Evolutionary conservation across 2,797 vertebrate genomes (phyloP).

Genomic region (Steatocranus sp.): DNA sequence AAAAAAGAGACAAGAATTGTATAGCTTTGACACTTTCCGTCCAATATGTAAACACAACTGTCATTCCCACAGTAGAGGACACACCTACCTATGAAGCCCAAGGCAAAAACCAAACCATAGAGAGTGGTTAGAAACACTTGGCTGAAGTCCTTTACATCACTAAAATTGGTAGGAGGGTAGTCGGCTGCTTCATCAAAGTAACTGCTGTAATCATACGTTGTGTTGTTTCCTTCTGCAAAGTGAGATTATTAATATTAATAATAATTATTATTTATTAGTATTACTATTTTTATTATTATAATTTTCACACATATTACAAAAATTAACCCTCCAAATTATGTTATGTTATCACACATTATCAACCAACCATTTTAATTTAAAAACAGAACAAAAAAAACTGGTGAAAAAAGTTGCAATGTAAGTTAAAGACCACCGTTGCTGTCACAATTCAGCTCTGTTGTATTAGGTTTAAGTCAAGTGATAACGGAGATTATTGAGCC

Average conservation of each 20-base stretch:
- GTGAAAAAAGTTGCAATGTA: background rate
- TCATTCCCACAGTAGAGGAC: background rate
- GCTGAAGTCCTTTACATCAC: conserved; percentile 53
- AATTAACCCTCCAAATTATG: background rate
- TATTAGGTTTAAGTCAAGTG: background rate
- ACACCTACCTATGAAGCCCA: conserved; percentile 76
- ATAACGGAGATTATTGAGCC: background rate
- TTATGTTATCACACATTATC: background rate
- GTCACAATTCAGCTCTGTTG: background rate
- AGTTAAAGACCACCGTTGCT: background rate
- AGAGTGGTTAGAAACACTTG: conserved; percentile 76
- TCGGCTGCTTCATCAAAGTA: conserved; percentile 43
- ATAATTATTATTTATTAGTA: no score
- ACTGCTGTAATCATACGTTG: rapidly evolving
- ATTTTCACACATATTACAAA: background rate
- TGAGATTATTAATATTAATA: background rate
- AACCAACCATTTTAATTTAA: background rate
- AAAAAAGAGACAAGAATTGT: background rate
- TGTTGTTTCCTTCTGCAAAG: background rate
- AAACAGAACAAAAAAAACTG: background rate
- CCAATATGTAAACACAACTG: background rate
- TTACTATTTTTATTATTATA: background rate
- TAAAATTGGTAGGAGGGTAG: background rate
- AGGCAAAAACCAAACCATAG: conserved; percentile 82
- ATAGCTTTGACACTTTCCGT: background rate